Percentiles rank a stretch among this genome's conserved stretches.
Evolutionary conservation across 2,113 vertebrate species (phyloP).

Genomic region (Eptesicus fuscus): DNA sequence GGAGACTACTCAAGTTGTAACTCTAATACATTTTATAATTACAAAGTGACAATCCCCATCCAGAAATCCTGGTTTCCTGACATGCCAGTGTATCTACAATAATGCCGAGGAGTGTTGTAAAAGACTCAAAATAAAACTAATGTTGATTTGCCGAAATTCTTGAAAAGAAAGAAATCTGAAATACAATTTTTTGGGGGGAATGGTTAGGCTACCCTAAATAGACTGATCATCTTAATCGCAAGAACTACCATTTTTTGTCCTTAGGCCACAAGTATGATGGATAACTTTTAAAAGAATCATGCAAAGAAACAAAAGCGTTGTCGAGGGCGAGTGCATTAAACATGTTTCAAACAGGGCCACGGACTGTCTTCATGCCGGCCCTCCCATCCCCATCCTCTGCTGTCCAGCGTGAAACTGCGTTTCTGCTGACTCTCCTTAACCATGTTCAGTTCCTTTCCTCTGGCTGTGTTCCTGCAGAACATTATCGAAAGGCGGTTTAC

Average conservation of each 20-base stretch:
- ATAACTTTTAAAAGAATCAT: background rate
- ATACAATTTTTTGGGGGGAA: background rate
- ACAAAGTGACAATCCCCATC: background rate
- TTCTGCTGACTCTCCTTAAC: background rate
- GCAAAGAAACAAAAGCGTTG: background rate
- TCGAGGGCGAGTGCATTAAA: background rate
- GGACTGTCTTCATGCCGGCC: background rate
- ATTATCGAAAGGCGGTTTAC: background rate
- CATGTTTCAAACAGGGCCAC: background rate
- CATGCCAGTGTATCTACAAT: background rate
- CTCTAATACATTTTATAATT: background rate
- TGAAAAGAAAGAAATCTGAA: constrained; percentile 12
- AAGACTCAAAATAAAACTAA: constrained; percentile 27
- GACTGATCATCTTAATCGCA: background rate
- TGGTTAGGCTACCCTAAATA: background rate
- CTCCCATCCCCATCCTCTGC: background rate
- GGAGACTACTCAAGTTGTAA: background rate
- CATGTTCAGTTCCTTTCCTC: background rate
- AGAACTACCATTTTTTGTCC: background rate
- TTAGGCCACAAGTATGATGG: background rate
- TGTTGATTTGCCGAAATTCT: constrained; percentile 18
- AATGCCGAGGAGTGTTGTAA: background rate
- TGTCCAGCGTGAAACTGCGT: background rate
- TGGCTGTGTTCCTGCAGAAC: background rate
- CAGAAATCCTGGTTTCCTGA: constrained; percentile 29